Evolutionary conservation across 2,888 invertebrate species (phyloP), one percentile per base, ranked within the genome.

Genomic region (Philhelius pedissequus): DNA sequence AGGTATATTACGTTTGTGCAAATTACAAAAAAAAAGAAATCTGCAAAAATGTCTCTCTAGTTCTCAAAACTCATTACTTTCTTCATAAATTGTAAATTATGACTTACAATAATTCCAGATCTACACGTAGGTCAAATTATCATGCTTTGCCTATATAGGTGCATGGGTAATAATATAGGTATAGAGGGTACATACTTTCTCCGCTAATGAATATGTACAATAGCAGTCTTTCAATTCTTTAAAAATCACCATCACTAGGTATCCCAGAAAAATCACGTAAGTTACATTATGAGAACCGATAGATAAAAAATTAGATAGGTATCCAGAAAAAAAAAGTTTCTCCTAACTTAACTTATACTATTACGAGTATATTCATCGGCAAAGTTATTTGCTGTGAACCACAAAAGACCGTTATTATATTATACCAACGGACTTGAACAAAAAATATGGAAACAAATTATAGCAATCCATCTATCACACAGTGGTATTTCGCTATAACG

Each of bases 361-460:
- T 35, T 20, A 22, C 5, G 8, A n/a, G n/a, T 43, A 43, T 30
- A 20, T 35, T 35, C 30, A 18, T 18, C 43, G 62, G 13, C 18
- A 62, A 30, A 62, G 40, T 62, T 62, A 43, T 58, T 58, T 58
- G 11, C 64, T 76, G 35, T 52, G 70, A 82, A 71, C 76, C 76
- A 38, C 71, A 68, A 66, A 82, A 73, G 25, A 43, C 38, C 22
- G 32, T 82, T 73, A 73, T 82, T 77, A 69, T 48, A n/a, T 0
- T 48, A 48, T 62, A 48, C 48, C 56, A 45, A 54, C 20, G 38
- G 20, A 35, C 18, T 38, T 27, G 9, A 74, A 60, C 7, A 45
- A 35, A 43, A 75, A 52, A 27, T 52, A 27, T 27, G 27, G 54
- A 48, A 32, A 62, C n/a, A n/a, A 83, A 83, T 70, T 43, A 79